These are phyloP conservation scores for Oryzias curvinotus DNA, from an alignment of 2,113 vertebrate species.

Conservation along the genomic window DNA sequence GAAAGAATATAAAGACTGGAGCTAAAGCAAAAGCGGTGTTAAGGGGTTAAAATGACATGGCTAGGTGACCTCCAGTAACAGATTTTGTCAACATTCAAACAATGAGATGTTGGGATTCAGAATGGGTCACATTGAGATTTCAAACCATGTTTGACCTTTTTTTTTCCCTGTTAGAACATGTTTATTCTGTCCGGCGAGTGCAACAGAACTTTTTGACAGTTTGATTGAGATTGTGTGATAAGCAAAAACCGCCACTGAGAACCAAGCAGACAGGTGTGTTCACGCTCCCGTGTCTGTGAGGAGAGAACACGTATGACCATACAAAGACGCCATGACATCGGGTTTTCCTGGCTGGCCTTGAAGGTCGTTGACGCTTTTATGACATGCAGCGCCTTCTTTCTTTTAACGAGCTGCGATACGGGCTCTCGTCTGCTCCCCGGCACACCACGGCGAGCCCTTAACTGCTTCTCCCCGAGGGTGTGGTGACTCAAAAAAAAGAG, in stretches of 20 bases:
- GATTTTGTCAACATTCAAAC: too few relatives aligned
- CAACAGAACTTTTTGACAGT: constrained; percentile 39
- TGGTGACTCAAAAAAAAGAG: constrained; percentile 7
- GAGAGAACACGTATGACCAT: constrained; percentile 22
- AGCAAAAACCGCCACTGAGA: constrained; percentile 55
- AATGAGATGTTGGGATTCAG: too few relatives aligned
- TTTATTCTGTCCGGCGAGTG: constrained; percentile 2
- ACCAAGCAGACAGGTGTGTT: constrained; percentile 49
- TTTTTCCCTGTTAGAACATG: not conserved
- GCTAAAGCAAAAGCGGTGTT: too few relatives aligned
- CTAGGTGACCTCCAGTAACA: too few relatives aligned
- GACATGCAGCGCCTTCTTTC: constrained; percentile 29
- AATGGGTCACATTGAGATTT: not conserved
- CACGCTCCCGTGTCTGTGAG: constrained; percentile 22
- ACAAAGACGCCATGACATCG: constrained; percentile 17
- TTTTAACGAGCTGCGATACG: constrained; percentile 51
- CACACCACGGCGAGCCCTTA: constrained; percentile 45
- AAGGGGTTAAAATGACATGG: too few relatives aligned
- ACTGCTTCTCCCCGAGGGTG: constrained; percentile 51
- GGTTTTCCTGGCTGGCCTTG: constrained; percentile 54
- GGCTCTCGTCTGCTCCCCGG: constrained; percentile 62
- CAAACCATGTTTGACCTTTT: not conserved
- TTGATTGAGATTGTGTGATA: constrained; percentile 63
- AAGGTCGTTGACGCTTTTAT: constrained; percentile 58
- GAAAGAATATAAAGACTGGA: too few relatives aligned